Evolutionary conservation across 1,140 invertebrate genomes (phyloP).

Genomic region (Samia ricini): DNA sequence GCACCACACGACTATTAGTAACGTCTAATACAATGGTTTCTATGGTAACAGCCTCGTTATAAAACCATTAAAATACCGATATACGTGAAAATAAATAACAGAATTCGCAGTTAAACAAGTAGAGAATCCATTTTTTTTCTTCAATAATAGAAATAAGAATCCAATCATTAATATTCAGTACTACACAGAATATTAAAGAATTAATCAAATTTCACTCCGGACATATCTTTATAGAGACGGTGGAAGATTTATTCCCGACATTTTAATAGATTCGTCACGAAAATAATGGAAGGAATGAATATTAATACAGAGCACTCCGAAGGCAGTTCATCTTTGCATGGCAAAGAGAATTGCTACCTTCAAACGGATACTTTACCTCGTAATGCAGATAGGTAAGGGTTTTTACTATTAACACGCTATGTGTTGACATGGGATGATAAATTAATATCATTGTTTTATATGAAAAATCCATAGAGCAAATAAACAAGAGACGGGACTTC

Average conservation of each 20-base stretch:
- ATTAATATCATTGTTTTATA: background rate
- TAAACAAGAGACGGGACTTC: too few species aligned
- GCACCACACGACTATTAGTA: too few species aligned
- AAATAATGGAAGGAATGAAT: conserved; percentile 62
- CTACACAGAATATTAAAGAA: conserved; percentile 8
- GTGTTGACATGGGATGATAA: background rate
- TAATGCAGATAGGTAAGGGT: background rate
- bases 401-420: background rate
- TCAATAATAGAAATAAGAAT: background rate
- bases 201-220: conserved; percentile 11
- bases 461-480: too few species aligned
- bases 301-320: conserved; percentile 54
- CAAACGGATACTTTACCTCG: background rate
- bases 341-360: conserved; percentile 46
- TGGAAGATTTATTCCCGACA: conserved; percentile 42
- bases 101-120: background rate
- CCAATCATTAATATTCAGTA: background rate
- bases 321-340: conserved; percentile 51
- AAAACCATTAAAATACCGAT: background rate
- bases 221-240: conserved; percentile 3
- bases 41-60: too few species aligned
- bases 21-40: too few species aligned
- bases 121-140: background rate
- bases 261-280: conserved; percentile 52
- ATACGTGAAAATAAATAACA: background rate